Evolutionary conservation across 2,797 vertebrate species (phyloP), one percentile per base, ranked within the genome.

Genomic region (Oreortyx pictus): DNA sequence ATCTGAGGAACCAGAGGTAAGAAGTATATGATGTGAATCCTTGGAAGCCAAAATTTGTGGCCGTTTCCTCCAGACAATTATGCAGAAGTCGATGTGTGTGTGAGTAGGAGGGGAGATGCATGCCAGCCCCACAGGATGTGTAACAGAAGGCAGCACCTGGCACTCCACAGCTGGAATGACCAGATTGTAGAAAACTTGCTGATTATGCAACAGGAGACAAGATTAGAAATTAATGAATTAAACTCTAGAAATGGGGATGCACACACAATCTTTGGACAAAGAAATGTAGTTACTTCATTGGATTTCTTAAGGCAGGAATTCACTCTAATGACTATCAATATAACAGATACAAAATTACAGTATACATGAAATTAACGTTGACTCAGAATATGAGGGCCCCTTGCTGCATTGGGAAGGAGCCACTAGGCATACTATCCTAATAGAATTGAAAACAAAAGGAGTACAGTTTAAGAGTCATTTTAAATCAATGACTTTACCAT

Each of bases 281-380:
- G 6, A 74, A 85, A 74, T n/a, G 13, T 31, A 35, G 35, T 1
- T 41, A 56, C 79, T 83, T 54, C 33, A 75, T 4, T 33, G 27
- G 4, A 13, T 78, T 88, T 66, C 44, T 80, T 72, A 56, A 60
- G 62, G 54, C n/a, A 75, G 18, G 25, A 85, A 86, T 81, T 50
- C n/a, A 72, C 8, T 62, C 24, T 4, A 10, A 20, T 22, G 61
- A 79, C 35, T 24, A 49, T 18, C 37, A 25, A 17, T 39, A 22
- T 5, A 90, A 72, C 11, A 39, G 25, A 86, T 37, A 37, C 37
- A 67, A 87, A 96, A 77, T 70, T 80, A 41, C 39, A 93, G 79
- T 41, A 56, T 44, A 73, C 4, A 93, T 81, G 60, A 96, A 94
- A 94, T 67, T 39, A 89, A 93, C 7, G 35, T 75, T 87, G 62